A percentile compares a stretch with the other conserved stretches of the same genome.
These are phyloP conservation scores for Cydia fagiglandana DNA, from an alignment of 1,140 invertebrate species.

Conservation along the genomic window DNA sequence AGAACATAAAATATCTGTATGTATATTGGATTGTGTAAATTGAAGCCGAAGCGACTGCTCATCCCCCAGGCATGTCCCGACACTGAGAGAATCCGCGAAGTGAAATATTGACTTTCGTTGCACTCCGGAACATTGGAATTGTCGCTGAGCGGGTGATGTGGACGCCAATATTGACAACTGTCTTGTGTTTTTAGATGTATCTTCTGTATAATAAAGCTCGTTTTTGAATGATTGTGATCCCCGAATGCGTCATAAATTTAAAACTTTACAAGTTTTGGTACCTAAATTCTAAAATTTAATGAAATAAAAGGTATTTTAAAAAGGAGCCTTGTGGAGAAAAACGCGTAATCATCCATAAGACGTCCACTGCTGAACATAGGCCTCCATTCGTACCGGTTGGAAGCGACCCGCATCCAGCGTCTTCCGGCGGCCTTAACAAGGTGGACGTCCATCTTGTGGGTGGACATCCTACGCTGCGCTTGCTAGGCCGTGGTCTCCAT, in stretches of 20 bases:
- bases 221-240: not conserved
- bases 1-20: not conserved
- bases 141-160: not conserved
- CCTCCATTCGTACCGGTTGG: no score
- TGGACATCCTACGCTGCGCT: no score
- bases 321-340: no score
- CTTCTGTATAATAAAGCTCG: not conserved
- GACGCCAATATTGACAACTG: not conserved
- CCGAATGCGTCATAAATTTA: not conserved
- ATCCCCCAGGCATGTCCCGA: slow-evolving; percentile 18
- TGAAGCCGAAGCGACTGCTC: slow-evolving; percentile 29
- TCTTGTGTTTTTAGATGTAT: not conserved
- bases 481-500: no score
- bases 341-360: no score
- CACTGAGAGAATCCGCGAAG: slow-evolving; percentile 22
- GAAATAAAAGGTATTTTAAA: no score
- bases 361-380: no score
- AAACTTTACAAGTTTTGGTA: no score
- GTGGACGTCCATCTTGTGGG: no score
- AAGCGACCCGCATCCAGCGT: no score
- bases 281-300: no score
- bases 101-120: slow-evolving; percentile 29
- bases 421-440: no score
- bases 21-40: slow-evolving; percentile 31
- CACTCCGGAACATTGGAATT: slow-evolving; percentile 18